Evolutionary conservation across 1,140 invertebrate species (phyloP).

Genomic region (Caenorhabditis brenneri): DNA sequence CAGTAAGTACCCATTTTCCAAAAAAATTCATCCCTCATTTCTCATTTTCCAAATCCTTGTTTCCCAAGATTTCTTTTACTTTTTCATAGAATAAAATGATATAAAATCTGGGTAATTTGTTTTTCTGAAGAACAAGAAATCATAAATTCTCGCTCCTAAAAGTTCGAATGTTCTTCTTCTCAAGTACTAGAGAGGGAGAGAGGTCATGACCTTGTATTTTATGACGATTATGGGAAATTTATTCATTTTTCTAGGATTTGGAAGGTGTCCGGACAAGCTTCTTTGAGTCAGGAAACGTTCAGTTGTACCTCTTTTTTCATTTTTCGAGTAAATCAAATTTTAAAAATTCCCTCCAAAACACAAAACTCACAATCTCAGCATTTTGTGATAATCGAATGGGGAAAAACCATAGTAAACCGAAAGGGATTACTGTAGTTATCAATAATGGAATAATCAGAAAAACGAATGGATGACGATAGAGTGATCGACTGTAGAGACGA

Average conservation of each 20-base stretch:
- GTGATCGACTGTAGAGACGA: constrained; percentile 44
- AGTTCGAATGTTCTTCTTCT: neutral
- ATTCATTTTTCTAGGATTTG: no score
- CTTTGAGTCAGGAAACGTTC: no score
- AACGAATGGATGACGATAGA: constrained; percentile 21
- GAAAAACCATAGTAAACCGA: constrained; percentile 50
- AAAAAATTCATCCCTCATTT: no score
- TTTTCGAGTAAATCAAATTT: no score
- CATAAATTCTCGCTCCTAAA: neutral
- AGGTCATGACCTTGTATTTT: neutral
- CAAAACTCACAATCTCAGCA: constrained; percentile 63
- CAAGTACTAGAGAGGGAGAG: no score
- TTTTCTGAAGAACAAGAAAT: neutral
- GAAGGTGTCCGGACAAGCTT: neutral
- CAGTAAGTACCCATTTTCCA: no score
- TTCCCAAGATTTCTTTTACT: no score
- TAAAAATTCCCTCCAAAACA: neutral
- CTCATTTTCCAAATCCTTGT: no score
- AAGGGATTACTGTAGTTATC: constrained; percentile 55
- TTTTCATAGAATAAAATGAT: no score
- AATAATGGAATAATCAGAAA: constrained; percentile 47
- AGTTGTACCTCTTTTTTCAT: no score
- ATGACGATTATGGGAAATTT: no score
- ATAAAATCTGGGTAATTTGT: no score
- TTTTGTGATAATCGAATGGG: constrained; percentile 61